Conservation (phyloP, 2,797 vertebrate species). For the Trachurus trachurus region DNA sequence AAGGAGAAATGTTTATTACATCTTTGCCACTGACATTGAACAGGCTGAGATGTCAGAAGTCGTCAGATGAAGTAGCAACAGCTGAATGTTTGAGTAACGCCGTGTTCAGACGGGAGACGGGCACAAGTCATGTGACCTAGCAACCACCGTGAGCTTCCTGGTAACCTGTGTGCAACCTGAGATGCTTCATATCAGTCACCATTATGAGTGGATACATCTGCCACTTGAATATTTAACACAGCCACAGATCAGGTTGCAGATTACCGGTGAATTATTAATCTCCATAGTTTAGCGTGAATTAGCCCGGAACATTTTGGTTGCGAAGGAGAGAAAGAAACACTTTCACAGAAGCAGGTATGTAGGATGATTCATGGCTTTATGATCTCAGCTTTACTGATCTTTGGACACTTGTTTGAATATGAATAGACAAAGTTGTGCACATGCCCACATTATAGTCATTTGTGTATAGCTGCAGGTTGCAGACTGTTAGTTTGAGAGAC, state of each 20-base stretch:
- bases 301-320: conserved; percentile 57
- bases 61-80: conserved; percentile 12
- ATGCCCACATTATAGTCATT: neutral
- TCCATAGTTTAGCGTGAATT: conserved; percentile 80
- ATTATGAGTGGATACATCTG: conserved; percentile 86
- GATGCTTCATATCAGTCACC: conserved; percentile 80
- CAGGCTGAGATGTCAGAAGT: neutral
- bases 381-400: conserved; percentile 42
- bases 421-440: neutral
- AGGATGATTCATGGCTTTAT: conserved; percentile 59
- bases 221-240: conserved; percentile 84
- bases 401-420: conserved; percentile 21
- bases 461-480: neutral
- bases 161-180: conserved; percentile 81
- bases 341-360: conserved; percentile 79
- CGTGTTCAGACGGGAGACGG: conserved; percentile 32
- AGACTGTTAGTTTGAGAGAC: neutral
- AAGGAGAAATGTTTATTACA: neutral
- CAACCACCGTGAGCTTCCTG: conserved; percentile 75
- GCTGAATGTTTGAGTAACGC: conserved; percentile 12
- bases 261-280: conserved; percentile 84
- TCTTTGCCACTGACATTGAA: neutral
- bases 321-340: conserved; percentile 59
- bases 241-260: conserved; percentile 81
- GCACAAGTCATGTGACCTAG: conserved; percentile 69